These are phyloP conservation scores for Diplodus sargus DNA, from an alignment of 2,797 vertebrate species.

Conservation along the genomic window DNA sequence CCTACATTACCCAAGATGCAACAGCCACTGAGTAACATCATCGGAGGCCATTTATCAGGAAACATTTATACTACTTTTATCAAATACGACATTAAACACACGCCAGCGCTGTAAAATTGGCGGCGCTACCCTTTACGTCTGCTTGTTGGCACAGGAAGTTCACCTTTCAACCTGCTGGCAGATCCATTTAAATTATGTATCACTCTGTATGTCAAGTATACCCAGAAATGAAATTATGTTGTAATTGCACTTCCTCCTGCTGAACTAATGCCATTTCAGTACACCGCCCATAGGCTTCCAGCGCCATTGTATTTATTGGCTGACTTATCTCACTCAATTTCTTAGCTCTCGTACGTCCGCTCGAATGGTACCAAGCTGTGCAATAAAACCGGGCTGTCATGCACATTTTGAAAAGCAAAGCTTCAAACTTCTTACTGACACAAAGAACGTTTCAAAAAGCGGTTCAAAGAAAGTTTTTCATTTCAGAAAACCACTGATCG, in stretches of 20 bases:
- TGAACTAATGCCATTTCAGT: conserved; percentile 61
- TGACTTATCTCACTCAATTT: conserved; percentile 60
- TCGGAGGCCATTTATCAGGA: too few species aligned
- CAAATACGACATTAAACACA: too few species aligned
- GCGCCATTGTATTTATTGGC: conserved; percentile 65
- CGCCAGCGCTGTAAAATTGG: too few species aligned
- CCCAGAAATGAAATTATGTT: conserved; percentile 51
- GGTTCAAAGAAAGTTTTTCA: conserved; percentile 44
- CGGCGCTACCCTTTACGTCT: background rate
- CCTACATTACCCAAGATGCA: too few species aligned
- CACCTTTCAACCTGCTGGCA: conserved; percentile 47
- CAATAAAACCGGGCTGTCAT: conserved; percentile 57
- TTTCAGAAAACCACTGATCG: conserved; percentile 40
- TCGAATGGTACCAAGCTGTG: conserved; percentile 53
- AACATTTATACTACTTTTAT: too few species aligned
- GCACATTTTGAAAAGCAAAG: conserved; percentile 54
- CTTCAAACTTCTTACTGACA: conserved; percentile 52
- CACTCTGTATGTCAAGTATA: conserved; percentile 53
- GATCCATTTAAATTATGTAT: conserved; percentile 55
- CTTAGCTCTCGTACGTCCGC: conserved; percentile 46
- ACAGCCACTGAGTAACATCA: too few species aligned
- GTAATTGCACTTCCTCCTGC: conserved; percentile 46
- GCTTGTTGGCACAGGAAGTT: conserved; percentile 37
- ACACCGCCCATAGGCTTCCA: conserved; percentile 53
- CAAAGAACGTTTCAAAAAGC: conserved; percentile 31